phyloP scores from a whole-genome alignment of 2,888 invertebrate species.

The Patella pellucida region DNA sequence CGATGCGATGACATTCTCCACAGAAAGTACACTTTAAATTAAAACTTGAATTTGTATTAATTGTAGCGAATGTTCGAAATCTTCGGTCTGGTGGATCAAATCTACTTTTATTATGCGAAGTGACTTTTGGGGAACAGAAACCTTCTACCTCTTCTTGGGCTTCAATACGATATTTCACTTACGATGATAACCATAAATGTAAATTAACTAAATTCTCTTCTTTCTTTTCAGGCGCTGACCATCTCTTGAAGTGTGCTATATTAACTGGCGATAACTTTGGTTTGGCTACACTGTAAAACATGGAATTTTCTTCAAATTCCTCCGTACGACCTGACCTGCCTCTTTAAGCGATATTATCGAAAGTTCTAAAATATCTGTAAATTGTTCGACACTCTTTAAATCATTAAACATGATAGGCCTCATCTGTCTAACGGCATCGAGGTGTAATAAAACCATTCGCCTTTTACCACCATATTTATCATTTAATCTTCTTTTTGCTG shows the following conservation, averaged over 20 bases:
- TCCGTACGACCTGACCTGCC: neutral
- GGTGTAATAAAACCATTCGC: neutral
- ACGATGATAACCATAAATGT: neutral
- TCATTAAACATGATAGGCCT: neutral
- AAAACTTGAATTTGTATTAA: neutral
- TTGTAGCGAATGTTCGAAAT: neutral
- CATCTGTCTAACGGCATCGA: neutral
- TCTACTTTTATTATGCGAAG: neutral
- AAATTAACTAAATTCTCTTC: neutral
- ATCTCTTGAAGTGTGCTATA: neutral
- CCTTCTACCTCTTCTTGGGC: neutral
- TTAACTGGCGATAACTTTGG: neutral
- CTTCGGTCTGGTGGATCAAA: neutral
- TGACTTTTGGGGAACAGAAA: neutral
- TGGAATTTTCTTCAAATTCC: neutral
- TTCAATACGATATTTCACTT: neutral
- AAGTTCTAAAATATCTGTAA: neutral
- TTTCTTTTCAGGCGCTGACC: neutral
- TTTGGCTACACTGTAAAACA: conserved; percentile 1
- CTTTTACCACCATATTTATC: conserved; percentile 1
- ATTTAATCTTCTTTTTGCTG: neutral
- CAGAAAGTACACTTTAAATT: neutral
- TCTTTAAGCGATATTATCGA: conserved; percentile 11
- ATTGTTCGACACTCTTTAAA: neutral
- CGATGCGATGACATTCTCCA: neutral